These are phyloP conservation scores for Cygnus olor DNA, from an alignment of 2,797 vertebrate genomes.

Conservation along the genomic window DNA sequence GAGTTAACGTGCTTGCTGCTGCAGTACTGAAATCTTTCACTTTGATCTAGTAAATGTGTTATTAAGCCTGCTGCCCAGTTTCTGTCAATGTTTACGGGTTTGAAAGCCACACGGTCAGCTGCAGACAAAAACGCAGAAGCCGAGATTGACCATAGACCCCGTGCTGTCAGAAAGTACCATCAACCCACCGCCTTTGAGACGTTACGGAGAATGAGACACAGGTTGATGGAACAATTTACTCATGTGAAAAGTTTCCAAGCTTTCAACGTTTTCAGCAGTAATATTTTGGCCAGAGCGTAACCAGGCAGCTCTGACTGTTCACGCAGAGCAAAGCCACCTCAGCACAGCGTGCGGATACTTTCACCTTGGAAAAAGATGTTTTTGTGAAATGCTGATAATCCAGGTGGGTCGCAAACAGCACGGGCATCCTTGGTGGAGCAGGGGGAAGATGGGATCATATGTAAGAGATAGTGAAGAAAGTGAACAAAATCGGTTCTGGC, in stretches of 20 bases:
- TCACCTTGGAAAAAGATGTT: neutral
- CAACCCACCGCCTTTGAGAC: neutral
- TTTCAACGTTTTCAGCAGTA: neutral
- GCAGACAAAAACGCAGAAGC: neutral
- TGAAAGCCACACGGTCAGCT: neutral
- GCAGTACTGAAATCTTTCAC: neutral
- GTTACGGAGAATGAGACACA: rapidly evolving
- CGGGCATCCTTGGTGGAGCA: neutral
- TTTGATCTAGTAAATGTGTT: neutral
- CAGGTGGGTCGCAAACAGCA: neutral
- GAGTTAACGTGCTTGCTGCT: rapidly evolving
- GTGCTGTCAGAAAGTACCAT: neutral
- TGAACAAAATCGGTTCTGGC: neutral
- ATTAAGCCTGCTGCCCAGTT: neutral
- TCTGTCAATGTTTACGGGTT: neutral
- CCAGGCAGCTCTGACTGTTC: neutral
- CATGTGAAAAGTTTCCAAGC: neutral
- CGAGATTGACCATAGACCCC: neutral
- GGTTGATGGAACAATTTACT: neutral
- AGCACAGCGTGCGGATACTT: rapidly evolving
- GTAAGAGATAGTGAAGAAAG: neutral
- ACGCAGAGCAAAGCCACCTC: neutral
- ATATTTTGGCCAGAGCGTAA: neutral
- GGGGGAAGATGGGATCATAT: neutral
- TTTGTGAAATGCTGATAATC: neutral